Evolutionary conservation across 2,888 invertebrate species (phyloP), one percentile per base, ranked within the genome.

Genomic region (Ceratothoa steindachneri): DNA sequence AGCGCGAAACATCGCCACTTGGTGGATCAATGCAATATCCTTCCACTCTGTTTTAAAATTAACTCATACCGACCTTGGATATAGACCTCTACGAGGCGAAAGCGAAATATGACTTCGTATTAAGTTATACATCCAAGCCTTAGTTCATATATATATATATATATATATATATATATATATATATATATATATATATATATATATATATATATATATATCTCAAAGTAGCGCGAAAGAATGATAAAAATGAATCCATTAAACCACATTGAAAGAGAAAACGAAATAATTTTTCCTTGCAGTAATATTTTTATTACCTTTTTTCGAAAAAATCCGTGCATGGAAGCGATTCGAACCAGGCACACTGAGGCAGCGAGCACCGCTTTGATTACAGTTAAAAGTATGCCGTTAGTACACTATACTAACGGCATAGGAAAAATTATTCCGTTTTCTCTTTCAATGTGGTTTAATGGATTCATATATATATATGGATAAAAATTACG

Each of bases 131-230:
- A 41, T 41, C 15, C n/a, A 41, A 15, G 41, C 5, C 41, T 41
- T 41, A 9, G 15, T 41, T 41, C 41, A 41, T 41, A 41, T 41
- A 41, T 41, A 41, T 41, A 60, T 60, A 60, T 60, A 60, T 60
- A 60, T 60, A 60, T 60, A 60, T 60, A 60, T 60, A 60, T 60
- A 60, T 60, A 60, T 60, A 60, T 60, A 60, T 60, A 60, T 60
- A 60, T 60, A 60, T 60, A 60, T 60, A 60, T 60, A 60, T 60
- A 60, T 60, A 60, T 60, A 60, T 60, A 60, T 60, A 60, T 60
- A 60, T 60, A 60, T 60, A 60, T 60, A 60, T 60, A 60, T 60
- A 60, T 60, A 60, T 60, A 60, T 60, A 60, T 60, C n/a, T 60
- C n/a, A 12, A 60, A 41, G 15, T 9, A n/a, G n/a, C n/a, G n/a